phyloP scores from a whole-genome alignment of 1,140 invertebrate genomes.

The Centruroides sculpturatus region DNA sequence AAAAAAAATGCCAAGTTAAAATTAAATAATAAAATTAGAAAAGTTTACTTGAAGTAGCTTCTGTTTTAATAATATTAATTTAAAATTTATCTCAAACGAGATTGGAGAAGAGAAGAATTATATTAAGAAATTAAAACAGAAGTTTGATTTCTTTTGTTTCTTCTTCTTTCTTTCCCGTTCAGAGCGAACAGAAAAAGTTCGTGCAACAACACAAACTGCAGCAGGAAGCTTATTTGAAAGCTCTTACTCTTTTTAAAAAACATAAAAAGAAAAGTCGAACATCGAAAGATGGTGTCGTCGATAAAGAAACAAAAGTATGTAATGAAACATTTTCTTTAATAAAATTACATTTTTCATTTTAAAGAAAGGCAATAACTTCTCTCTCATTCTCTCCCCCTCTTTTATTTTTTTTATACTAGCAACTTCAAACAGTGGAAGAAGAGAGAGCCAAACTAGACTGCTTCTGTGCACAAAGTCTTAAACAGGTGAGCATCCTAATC shows the following conservation, averaged over 20 bases:
- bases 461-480: constrained; percentile 78
- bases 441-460: constrained; percentile 80
- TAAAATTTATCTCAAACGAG: background rate
- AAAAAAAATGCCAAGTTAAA: background rate
- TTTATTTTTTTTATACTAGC: constrained; percentile 38
- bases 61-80: background rate
- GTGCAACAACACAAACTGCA: constrained; percentile 72
- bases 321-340: background rate
- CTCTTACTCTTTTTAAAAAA: constrained; percentile 72
- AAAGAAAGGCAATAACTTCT: background rate
- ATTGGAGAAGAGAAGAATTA: background rate
- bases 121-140: background rate
- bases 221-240: constrained; percentile 74
- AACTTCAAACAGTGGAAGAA: constrained; percentile 76
- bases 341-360: background rate
- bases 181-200: constrained; percentile 81
- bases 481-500: constrained; percentile 50
- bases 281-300: constrained; percentile 48
- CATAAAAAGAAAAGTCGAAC: constrained; percentile 67
- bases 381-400: background rate
- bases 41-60: background rate
- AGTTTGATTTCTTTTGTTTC: background rate
- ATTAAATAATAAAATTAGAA: background rate
- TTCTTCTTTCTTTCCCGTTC: constrained; percentile 23
- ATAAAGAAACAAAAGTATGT: constrained; percentile 70